Evolutionary conservation across 1,140 invertebrate species (phyloP).

Genomic region (Pteromalus puparum): DNA sequence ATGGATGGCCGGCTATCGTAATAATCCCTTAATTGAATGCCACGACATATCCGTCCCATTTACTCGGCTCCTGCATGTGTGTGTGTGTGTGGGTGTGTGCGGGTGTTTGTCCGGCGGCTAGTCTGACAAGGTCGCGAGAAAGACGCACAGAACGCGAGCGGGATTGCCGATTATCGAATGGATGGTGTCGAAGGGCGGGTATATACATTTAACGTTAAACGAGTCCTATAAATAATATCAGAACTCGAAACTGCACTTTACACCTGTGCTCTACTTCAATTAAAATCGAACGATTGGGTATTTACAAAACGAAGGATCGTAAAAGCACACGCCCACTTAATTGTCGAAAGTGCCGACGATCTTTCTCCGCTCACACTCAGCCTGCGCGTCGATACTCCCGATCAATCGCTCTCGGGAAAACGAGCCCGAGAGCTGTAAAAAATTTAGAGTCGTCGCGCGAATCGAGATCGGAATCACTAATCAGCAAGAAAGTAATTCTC

Average conservation of each 20-base stretch:
- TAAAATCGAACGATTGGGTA: no score
- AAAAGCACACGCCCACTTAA: no score
- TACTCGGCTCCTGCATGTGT: not conserved
- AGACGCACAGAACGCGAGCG: no score
- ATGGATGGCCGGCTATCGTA: not conserved
- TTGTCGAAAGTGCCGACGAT: no score
- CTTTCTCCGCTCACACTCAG: no score
- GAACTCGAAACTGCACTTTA: no score
- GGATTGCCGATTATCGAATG: not conserved
- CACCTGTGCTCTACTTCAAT: no score
- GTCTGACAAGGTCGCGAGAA: not conserved
- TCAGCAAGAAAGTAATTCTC: not conserved
- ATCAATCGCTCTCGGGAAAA: not conserved
- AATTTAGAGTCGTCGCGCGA: not conserved
- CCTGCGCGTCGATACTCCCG: not conserved
- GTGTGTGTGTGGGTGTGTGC: not conserved
- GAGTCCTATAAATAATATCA: no score
- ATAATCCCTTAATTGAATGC: slow-evolving; percentile 48
- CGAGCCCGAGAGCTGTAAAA: not conserved
- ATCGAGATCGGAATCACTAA: not conserved
- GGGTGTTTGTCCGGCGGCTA: not conserved
- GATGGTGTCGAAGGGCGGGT: not conserved
- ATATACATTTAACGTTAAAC: no score
- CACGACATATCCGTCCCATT: slow-evolving; percentile 16
- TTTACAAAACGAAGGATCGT: no score